Evolutionary conservation across 2,113 vertebrate species (phyloP), one percentile per base, ranked within the genome.

Genomic region (Nymphicus hollandicus): DNA sequence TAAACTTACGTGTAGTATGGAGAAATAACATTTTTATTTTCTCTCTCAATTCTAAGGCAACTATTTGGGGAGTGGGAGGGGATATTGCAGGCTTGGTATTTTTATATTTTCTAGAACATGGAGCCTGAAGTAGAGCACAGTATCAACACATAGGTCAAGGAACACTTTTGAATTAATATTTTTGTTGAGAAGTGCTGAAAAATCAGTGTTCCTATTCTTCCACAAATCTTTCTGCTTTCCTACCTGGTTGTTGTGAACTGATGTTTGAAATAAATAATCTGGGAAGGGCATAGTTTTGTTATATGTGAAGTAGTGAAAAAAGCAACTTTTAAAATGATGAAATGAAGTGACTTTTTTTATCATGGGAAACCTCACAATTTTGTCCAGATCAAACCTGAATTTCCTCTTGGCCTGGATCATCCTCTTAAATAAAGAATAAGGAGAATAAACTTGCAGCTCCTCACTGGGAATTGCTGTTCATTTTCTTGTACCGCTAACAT

Each of bases 21-120:
- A 91, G 56, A 81, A 94, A 92, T 56, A 94, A 90, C 3, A 2
- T 84, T 95, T 95, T 92, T 93, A 93, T 94, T 97, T 96, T 86
- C 72, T 81, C n/a, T 77, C 44, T 76, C 77, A 69, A 24, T 90
- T 92, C 39, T 71, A 56, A 71, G 44, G 56, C 9, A 74, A 53
- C 55, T 84, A 11, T 86, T 81, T 84, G 56, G 44, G 49, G 49
- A 65, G 66, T 80, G 37, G 69, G 77, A 81, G 22, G 27, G 39
- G 10, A 88, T 90, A 81, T 60, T 55, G 17, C 31, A 55, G 47
- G 22, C 13, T 80, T 78, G 65, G 17, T 49, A 50, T 81, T 96
- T 81, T 71, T 76, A 1, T 84, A 19, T 84, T 90, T 86, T 86
- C 55, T 79, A 41, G 28, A 91, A 60, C 15, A 37, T 17, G 23